These are phyloP conservation scores for Huso huso DNA, from an alignment of 2,797 vertebrate genomes.

Conservation along the genomic window DNA sequence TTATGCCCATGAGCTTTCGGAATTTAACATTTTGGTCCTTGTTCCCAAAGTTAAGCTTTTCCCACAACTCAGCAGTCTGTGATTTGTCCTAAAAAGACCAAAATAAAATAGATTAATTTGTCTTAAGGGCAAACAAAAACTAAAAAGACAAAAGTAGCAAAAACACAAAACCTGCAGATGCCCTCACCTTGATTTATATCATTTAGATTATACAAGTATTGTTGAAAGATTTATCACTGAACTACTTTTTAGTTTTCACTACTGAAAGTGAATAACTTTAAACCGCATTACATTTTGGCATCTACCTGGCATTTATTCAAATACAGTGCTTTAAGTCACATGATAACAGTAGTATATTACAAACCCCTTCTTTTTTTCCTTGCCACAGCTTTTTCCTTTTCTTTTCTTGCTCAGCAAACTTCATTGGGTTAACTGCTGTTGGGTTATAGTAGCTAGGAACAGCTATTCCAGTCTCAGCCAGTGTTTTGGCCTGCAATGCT, in stretches of 20 bases:
- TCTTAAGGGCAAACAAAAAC: background rate
- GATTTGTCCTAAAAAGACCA: constrained; percentile 78
- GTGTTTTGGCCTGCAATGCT: constrained; percentile 87
- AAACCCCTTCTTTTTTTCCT: constrained; percentile 94
- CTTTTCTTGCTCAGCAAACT: constrained; percentile 95
- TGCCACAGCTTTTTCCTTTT: constrained; percentile 97
- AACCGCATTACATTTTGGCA: too few relatives aligned
- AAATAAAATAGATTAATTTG: background rate
- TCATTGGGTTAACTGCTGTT: constrained; percentile 94
- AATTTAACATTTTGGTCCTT: constrained; percentile 99
- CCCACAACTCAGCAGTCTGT: constrained; percentile 95
- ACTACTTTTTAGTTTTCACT: too few relatives aligned
- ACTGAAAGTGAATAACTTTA: too few relatives aligned
- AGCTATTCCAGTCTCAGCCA: constrained; percentile 94
- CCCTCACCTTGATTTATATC: too few relatives aligned
- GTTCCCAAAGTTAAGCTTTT: constrained; percentile 96
- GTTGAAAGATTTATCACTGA: too few relatives aligned
- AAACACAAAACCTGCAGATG: background rate
- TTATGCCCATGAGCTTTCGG: constrained; percentile 97
- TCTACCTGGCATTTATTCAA: too few relatives aligned
- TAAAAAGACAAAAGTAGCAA: too few relatives aligned
- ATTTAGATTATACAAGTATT: too few relatives aligned
- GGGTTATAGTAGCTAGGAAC: constrained; percentile 98
- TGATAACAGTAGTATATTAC: constrained; percentile 10
- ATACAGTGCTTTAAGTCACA: too few relatives aligned